These are phyloP conservation scores for Plectropomus leopardus DNA, from an alignment of 2,113 vertebrate species.

Conservation along the genomic window DNA sequence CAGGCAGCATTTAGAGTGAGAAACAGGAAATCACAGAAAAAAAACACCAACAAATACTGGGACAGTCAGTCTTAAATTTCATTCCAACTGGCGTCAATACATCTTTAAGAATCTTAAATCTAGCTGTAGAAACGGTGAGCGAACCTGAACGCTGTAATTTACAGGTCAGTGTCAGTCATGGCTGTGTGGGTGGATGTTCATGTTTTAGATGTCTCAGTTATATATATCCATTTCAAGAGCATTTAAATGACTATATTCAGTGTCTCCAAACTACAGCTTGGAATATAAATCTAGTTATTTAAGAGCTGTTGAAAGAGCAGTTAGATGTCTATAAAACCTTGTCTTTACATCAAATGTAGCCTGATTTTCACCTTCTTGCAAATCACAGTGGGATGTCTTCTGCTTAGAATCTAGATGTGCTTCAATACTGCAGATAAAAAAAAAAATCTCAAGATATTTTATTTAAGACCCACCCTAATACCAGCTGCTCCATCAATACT, in stretches of 20 bases:
- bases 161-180: not conserved
- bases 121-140: too few relatives aligned
- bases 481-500: constrained; percentile 45
- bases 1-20: too few relatives aligned
- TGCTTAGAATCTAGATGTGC: not conserved
- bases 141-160: not conserved
- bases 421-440: not conserved
- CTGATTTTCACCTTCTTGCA: not conserved
- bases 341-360: not conserved
- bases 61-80: too few relatives aligned
- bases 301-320: not conserved
- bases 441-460: not conserved
- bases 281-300: not conserved
- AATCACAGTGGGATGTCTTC: not conserved
- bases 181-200: not conserved
- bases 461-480: constrained; percentile 44
- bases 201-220: not conserved
- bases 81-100: too few relatives aligned
- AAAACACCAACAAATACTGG: too few relatives aligned
- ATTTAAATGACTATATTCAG: not conserved
- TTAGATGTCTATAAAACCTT: not conserved
- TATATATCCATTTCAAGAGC: not conserved
- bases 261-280: not conserved
- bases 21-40: too few relatives aligned
- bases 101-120: too few relatives aligned